These are phyloP conservation scores for Eupithecia dodoneata DNA, from an alignment of 2,888 invertebrate genomes.

Conservation along the genomic window DNA sequence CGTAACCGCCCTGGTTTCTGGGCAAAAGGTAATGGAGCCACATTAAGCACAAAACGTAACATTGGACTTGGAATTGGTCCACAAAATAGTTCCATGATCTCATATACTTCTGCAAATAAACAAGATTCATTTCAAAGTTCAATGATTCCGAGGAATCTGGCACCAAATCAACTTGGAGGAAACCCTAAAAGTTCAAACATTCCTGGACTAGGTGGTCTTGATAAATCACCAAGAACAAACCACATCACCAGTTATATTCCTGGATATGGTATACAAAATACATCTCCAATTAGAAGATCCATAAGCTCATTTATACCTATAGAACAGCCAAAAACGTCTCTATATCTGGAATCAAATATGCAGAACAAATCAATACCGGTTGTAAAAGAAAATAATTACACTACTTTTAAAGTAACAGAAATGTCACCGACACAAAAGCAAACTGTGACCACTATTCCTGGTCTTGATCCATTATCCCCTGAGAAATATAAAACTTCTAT, in stretches of 20 bases:
- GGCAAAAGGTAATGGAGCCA: constrained; percentile 75
- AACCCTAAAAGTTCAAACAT: constrained; percentile 14
- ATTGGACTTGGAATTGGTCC: constrained; percentile 7
- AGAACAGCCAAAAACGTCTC: constrained; percentile 12
- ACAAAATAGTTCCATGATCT: constrained; percentile 20
- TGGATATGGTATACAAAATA: constrained; percentile 8
- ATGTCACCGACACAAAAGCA: constrained; percentile 7
- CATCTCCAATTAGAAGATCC: constrained; percentile 25
- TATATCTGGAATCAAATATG: constrained; percentile 7
- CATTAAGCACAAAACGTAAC: constrained; percentile 40
- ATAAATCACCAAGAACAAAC: constrained; percentile 21
- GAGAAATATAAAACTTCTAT: constrained; percentile 7
- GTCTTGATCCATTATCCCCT: constrained; percentile 5
- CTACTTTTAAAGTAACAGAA: constrained; percentile 6
- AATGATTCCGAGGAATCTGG: not conserved
- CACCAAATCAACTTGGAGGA: constrained; percentile 6
- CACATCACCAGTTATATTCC: constrained; percentile 19
- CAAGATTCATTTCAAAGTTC: constrained; percentile 15
- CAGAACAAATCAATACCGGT: constrained; percentile 12
- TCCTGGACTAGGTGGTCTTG: constrained; percentile 9
- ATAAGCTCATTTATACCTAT: constrained; percentile 32
- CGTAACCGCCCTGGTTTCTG: constrained; percentile 61
- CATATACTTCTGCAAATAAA: constrained; percentile 18
- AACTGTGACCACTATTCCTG: constrained; percentile 17
- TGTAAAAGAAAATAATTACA: constrained; percentile 9